Evolutionary conservation across 1,140 invertebrate species (phyloP).

Genomic region (Pectinophora gossypiella): DNA sequence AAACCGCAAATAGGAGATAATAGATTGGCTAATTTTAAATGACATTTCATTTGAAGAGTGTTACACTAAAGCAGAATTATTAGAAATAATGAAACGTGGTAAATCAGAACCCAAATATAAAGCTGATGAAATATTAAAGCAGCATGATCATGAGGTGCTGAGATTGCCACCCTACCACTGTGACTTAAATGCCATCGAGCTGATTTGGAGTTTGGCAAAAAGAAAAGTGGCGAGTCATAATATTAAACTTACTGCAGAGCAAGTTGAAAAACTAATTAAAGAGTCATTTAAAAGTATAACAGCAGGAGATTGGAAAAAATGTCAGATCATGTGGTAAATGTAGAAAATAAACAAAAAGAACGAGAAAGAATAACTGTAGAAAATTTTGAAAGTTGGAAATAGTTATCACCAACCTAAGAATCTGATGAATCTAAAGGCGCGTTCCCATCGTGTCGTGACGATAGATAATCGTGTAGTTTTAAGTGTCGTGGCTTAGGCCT

Average conservation of each 20-base stretch:
- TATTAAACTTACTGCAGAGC: neutral
- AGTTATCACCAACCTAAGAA: too few species aligned
- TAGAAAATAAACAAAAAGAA: too few species aligned
- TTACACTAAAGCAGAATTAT: constrained; percentile 1
- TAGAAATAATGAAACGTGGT: constrained; percentile 3
- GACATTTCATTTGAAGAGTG: constrained; percentile 5
- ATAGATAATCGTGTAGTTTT: too few species aligned
- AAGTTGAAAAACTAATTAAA: neutral
- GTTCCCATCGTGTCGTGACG: too few species aligned
- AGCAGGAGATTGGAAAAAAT: constrained; percentile 7
- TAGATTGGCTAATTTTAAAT: constrained; percentile 6
- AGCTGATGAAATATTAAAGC: constrained; percentile 2
- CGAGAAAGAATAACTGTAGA: too few species aligned
- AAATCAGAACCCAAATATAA: constrained; percentile 7
- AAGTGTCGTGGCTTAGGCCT: too few species aligned
- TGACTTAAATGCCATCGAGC: constrained; percentile 23
- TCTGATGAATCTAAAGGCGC: too few species aligned
- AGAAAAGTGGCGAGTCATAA: constrained; percentile 14
- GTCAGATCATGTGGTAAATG: constrained; percentile 6
- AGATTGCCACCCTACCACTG: too few species aligned
- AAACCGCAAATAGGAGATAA: neutral
- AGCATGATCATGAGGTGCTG: constrained; percentile 10
- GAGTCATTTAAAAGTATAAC: neutral
- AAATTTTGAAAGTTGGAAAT: too few species aligned
- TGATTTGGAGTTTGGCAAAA: constrained; percentile 15